Conservation (phyloP, 2,113 vertebrate genomes). For the Oncorhynchus nerka region DNA sequence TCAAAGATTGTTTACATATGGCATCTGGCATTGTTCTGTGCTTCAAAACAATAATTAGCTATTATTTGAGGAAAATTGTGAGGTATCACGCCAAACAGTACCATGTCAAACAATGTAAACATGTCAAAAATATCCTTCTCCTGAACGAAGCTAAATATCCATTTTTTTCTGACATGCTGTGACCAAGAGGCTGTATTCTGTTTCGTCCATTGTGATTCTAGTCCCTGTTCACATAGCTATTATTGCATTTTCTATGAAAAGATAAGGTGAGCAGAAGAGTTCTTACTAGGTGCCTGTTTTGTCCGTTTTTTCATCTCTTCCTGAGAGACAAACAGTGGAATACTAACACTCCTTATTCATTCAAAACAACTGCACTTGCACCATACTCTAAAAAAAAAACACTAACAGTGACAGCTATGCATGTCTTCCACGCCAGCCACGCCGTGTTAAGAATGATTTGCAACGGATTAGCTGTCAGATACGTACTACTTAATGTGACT, state of each 20-base stretch:
- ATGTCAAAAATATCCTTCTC: neutral
- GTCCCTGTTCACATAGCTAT: neutral
- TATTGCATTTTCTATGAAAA: neutral
- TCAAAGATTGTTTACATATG: constrained; percentile 43
- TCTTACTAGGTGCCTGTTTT: constrained; percentile 30
- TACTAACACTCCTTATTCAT: constrained; percentile 11
- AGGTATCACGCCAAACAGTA: no score
- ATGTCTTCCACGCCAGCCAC: constrained; percentile 16
- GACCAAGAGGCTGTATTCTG: neutral
- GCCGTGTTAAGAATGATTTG: constrained; percentile 26
- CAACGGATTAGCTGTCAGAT: constrained; percentile 27
- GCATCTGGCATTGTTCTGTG: constrained; percentile 11
- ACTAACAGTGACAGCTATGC: constrained; percentile 38
- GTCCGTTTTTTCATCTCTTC: constrained; percentile 23
- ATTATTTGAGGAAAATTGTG: neutral
- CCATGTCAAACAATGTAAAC: neutral
- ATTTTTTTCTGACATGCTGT: neutral
- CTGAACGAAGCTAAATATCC: constrained; percentile 6
- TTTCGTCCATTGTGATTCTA: neutral
- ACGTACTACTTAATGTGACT: constrained; percentile 30
- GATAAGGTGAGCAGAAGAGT: neutral
- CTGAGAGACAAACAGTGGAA: constrained; percentile 38
- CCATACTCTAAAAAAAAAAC: constrained; percentile 24
- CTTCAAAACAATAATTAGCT: constrained; percentile 8
- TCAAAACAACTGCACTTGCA: constrained; percentile 21